phyloP scores from a whole-genome alignment of 92 coral and sea anemone species.

The Zoanthus solanderi region DNA sequence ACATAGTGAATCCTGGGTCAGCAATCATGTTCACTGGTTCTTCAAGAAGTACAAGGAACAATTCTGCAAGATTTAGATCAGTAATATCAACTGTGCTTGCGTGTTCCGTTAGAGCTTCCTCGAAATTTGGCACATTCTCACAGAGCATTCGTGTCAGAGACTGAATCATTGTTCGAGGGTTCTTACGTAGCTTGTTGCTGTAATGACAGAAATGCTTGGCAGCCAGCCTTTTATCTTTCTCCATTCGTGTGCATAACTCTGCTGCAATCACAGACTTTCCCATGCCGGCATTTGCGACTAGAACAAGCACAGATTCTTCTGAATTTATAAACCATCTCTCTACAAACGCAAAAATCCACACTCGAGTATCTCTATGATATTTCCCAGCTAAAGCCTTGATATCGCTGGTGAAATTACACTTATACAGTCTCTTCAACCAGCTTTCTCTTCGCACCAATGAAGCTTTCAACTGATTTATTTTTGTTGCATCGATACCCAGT shows the following conservation, averaged over 20 bases:
- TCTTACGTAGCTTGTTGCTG: constrained; percentile 57
- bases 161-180: constrained; percentile 71
- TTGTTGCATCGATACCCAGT: constrained; percentile 36
- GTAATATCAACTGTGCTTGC: constrained; percentile 44
- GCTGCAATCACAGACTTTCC: constrained; percentile 81
- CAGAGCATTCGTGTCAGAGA: constrained; percentile 70
- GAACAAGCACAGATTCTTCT: constrained; percentile 60
- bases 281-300: constrained; percentile 77
- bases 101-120: constrained; percentile 57
- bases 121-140: constrained; percentile 64
- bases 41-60: constrained; percentile 67
- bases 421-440: constrained; percentile 52
- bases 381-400: constrained; percentile 40
- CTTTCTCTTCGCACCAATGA: constrained; percentile 31
- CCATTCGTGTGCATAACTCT: constrained; percentile 55
- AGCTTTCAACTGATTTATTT: constrained; percentile 18
- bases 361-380: constrained; percentile 64
- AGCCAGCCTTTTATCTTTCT: constrained; percentile 23
- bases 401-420: constrained; percentile 65
- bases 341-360: constrained; percentile 66
- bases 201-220: constrained; percentile 71
- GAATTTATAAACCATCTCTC: constrained; percentile 64
- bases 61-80: constrained; percentile 53
- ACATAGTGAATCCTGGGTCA: constrained; percentile 57
- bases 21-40: constrained; percentile 64